Percentiles rank a stretch among this genome's conserved stretches.
These are phyloP conservation scores for Esperia sulphurella DNA, from an alignment of 2,888 invertebrate genomes.

Conservation along the genomic window DNA sequence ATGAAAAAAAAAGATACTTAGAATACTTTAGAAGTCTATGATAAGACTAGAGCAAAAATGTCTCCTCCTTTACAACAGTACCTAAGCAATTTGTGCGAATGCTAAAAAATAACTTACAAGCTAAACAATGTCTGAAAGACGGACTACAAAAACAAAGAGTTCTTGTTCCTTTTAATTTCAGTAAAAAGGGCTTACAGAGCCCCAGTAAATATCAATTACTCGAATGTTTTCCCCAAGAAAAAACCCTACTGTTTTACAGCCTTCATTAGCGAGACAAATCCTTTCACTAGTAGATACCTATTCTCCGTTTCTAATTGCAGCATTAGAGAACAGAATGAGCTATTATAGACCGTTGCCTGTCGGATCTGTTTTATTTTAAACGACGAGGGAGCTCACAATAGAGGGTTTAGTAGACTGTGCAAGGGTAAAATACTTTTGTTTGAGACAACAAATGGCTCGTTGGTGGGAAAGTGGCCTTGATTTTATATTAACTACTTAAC, in stretches of 20 bases:
- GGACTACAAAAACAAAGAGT: conserved; percentile 23
- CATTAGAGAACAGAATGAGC: conserved; percentile 11
- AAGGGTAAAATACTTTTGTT: conserved; percentile 37
- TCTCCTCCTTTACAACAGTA: background rate
- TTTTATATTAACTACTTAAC: conserved; percentile 14
- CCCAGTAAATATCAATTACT: conserved; percentile 52
- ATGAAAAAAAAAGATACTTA: no score
- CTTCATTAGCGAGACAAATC: conserved; percentile 70
- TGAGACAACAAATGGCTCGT: conserved; percentile 28
- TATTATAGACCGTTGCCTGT: conserved; percentile 7
- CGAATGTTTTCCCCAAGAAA: conserved; percentile 38
- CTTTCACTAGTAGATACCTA: conserved; percentile 40
- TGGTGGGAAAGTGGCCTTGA: conserved; percentile 26
- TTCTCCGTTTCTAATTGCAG: conserved; percentile 11
- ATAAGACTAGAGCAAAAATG: no score
- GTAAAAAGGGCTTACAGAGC: conserved; percentile 32
- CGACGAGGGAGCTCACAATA: conserved; percentile 43
- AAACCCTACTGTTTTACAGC: conserved; percentile 50
- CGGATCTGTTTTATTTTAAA: conserved; percentile 33
- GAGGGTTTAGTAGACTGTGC: conserved; percentile 29
- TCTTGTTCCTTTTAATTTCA: conserved; percentile 41
- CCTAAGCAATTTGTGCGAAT: conserved; percentile 13
- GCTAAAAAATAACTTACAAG: conserved; percentile 17
- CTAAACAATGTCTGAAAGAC: conserved; percentile 15
- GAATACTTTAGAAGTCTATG: no score